These are phyloP conservation scores for Apamea epomidion DNA, from an alignment of 2,888 invertebrate genomes.

Conservation along the genomic window DNA sequence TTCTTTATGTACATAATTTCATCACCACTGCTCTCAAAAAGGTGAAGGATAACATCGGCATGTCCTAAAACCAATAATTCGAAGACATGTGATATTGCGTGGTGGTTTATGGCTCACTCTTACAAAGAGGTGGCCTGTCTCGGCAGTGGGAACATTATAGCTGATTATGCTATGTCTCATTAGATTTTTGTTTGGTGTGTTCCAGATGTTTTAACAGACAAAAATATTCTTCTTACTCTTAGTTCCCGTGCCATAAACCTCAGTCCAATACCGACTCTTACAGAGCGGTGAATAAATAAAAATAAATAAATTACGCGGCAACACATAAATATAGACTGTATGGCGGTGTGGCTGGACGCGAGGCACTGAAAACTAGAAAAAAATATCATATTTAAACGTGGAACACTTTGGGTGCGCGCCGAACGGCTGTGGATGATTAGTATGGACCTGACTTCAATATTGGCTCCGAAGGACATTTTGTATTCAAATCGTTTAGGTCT, in stretches of 20 bases:
- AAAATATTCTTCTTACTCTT: conserved; percentile 22
- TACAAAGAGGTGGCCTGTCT: not conserved
- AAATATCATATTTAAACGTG: conserved; percentile 84
- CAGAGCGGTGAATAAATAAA: conserved; percentile 74
- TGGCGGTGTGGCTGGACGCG: conserved; percentile 54
- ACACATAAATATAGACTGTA: conserved; percentile 82
- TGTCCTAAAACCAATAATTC: no score
- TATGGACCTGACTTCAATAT: conserved; percentile 69
- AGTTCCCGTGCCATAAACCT: conserved; percentile 61
- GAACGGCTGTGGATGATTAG: conserved; percentile 30
- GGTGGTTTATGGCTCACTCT: not conserved
- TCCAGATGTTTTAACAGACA: not conserved
- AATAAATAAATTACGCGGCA: conserved; percentile 82
- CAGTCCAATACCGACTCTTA: conserved; percentile 55
- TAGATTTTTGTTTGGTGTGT: not conserved
- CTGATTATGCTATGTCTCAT: not conserved
- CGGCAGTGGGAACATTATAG: not conserved
- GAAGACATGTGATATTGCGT: no score
- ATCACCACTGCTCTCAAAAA: no score
- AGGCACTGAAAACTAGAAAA: conserved; percentile 83
- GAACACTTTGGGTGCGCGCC: conserved; percentile 84
- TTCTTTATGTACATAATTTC: no score
- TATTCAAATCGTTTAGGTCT: not conserved
- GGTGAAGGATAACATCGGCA: no score
- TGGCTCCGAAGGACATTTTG: not conserved